A percentile compares a stretch with the other conserved stretches of the same genome.
phyloP scores from a whole-genome alignment of 92 coral and sea anemone species.

The Parazoanthus atlanticus region DNA sequence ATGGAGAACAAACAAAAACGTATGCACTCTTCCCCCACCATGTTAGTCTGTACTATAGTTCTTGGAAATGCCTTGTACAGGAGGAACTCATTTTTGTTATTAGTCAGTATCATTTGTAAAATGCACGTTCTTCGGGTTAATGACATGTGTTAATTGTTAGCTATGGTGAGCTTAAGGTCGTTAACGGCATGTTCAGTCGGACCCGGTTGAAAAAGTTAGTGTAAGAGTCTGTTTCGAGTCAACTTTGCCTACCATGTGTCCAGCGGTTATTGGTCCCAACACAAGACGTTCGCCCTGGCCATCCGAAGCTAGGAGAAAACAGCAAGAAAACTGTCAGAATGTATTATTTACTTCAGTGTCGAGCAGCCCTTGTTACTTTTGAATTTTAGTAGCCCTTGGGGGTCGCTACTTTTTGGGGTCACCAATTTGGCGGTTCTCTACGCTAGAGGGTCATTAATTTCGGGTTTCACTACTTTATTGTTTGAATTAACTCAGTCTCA shows the following conservation, averaged over 20 bases:
- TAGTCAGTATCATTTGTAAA: background rate
- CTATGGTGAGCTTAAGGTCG: background rate
- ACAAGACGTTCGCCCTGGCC: constrained; percentile 88
- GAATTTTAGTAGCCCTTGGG: background rate
- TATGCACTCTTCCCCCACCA: background rate
- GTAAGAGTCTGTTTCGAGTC: background rate
- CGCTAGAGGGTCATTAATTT: too few species aligned
- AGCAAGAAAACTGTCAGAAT: background rate
- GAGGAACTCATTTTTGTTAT: background rate
- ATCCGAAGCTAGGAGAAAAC: constrained; percentile 67
- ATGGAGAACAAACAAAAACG: background rate
- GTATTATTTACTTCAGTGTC: background rate
- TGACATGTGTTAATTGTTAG: background rate
- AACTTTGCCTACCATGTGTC: constrained; percentile 64
- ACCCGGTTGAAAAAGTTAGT: background rate
- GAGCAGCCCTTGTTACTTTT: background rate
- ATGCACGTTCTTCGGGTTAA: background rate
- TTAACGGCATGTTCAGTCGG: too few species aligned
- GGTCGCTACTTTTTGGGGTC: background rate
- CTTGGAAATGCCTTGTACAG: background rate
- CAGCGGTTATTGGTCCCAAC: constrained; percentile 91
- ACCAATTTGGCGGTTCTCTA: too few species aligned
- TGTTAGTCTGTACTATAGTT: background rate
- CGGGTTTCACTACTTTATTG: background rate
- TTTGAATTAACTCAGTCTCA: background rate